Base-by-base conservation (phyloP, 2,797 vertebrate genomes). In the Chromis chromis region DNA sequence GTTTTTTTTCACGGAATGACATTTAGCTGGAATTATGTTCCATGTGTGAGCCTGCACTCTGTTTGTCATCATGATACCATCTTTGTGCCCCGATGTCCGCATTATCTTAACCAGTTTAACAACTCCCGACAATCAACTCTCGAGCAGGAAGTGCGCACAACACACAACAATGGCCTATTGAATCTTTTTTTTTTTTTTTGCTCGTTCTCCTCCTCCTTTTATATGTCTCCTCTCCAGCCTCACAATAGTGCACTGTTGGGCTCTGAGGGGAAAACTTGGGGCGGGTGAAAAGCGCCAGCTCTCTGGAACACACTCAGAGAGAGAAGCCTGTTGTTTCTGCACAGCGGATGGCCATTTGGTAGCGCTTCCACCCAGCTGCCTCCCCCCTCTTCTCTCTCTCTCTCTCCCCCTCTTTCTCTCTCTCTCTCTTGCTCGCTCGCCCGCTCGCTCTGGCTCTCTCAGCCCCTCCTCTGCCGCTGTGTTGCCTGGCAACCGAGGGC, bases 401-500 rank as follows among this genome's bases (percentile, higher is more conserved):
- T 10, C 72, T 14, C 61, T 19, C 25, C 2, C 60, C n/a, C 21
- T 0, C 42, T 0, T 28, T 14, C 54, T 9, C 42, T 40, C 57
- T 17, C 54, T 11, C 64, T 8, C 64, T 10, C 55, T 53, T 73
- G 42, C 52, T 40, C 9, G 11, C 13, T 19, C 10, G 39, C 82
- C 67, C 65, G 48, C 72, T 77, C 54, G 83, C 90, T 91, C 86
- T 90, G 71, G 91, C 89, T 94, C 88, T 91, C 91, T 87, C 91
- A 86, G 80, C 91, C 92, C 89, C 93, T 89, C 92, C 89, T 88
- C 88, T 67, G 74, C 87, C n/a, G 40, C 84, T 78, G 91, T 79
- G 96, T 98, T 94, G 95, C 97, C 89, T 96, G 95, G 97, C 96
- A 96, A 98, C 97, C 88, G 67, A 27, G 94, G 94, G 93, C 94